These are phyloP conservation scores for Peromyscus leucopus DNA, from an alignment of 2,113 vertebrate species.

Conservation along the genomic window DNA sequence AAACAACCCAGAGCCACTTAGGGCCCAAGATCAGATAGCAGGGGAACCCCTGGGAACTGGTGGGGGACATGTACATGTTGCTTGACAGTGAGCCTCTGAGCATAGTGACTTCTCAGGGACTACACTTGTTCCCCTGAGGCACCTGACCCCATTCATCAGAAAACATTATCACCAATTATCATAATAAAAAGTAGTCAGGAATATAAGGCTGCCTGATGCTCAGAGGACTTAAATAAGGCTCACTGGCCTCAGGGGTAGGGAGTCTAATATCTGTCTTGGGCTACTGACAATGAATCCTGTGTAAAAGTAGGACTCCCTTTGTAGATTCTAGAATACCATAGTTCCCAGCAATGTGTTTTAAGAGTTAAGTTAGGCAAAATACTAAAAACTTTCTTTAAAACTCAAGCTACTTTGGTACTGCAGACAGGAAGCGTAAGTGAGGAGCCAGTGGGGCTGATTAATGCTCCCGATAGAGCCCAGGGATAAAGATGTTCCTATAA, in stretches of 20 bases:
- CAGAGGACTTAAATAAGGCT: neutral
- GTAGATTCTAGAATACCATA: neutral
- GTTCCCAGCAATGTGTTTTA: neutral
- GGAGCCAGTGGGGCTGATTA: accelerated
- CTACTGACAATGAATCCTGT: neutral
- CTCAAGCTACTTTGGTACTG: neutral
- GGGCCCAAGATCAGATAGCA: neutral
- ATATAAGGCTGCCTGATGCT: neutral
- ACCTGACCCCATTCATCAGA: neutral
- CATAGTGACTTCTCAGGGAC: neutral
- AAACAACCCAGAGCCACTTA: neutral
- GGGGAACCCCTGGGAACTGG: accelerated
- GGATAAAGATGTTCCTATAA: neutral
- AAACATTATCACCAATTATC: neutral
- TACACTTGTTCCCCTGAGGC: too few relatives aligned
- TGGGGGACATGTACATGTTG: accelerated
- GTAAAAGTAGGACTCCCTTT: neutral
- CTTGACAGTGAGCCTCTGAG: neutral
- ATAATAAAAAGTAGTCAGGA: neutral
- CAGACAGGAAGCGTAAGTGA: neutral
- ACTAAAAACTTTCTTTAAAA: neutral
- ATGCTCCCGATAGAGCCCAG: neutral
- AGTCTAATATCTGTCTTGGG: neutral
- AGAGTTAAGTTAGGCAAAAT: constrained; percentile 5
- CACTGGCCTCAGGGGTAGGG: neutral